These are phyloP conservation scores for Sardinella longiceps DNA, from an alignment of 2,797 vertebrate species.

Conservation along the genomic window DNA sequence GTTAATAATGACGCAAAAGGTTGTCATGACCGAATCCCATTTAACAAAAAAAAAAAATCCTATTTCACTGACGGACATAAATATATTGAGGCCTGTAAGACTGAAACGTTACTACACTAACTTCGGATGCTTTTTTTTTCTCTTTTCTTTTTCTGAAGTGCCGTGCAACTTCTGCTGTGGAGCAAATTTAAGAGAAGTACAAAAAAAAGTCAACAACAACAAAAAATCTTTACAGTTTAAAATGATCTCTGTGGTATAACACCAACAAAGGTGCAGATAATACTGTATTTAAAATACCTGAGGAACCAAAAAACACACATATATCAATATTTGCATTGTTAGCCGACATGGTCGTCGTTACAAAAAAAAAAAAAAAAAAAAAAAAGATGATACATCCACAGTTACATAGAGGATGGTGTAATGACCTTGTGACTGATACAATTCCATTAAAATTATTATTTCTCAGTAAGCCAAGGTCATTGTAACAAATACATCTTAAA, in stretches of 20 bases:
- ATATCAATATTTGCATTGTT: conserved; percentile 41
- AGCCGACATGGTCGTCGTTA: background rate
- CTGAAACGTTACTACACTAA: background rate
- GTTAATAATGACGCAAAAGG: conserved; percentile 17
- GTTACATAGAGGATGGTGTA: background rate
- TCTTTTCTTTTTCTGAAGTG: background rate
- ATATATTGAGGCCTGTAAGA: background rate
- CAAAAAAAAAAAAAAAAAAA: too few relatives aligned
- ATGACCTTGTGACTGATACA: background rate
- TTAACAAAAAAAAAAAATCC: conserved; percentile 8
- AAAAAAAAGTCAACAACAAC: conserved; percentile 5
- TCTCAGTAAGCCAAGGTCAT: background rate
- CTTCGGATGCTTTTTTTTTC: background rate
- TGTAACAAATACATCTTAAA: background rate
- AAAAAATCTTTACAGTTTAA: conserved; percentile 5
- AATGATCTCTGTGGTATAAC: background rate
- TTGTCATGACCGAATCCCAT: conserved; percentile 53
- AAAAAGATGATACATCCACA: conserved; percentile 10
- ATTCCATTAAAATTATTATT: background rate
- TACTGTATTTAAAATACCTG: conserved; percentile 50
- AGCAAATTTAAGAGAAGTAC: background rate
- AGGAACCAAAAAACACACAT: conserved; percentile 32
- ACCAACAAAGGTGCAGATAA: conserved; percentile 17
- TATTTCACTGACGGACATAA: background rate
- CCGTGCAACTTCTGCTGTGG: background rate